These are phyloP conservation scores for Cataglyphis rosenhaueri DNA, from an alignment of 2,888 invertebrate species.

Conservation along the genomic window DNA sequence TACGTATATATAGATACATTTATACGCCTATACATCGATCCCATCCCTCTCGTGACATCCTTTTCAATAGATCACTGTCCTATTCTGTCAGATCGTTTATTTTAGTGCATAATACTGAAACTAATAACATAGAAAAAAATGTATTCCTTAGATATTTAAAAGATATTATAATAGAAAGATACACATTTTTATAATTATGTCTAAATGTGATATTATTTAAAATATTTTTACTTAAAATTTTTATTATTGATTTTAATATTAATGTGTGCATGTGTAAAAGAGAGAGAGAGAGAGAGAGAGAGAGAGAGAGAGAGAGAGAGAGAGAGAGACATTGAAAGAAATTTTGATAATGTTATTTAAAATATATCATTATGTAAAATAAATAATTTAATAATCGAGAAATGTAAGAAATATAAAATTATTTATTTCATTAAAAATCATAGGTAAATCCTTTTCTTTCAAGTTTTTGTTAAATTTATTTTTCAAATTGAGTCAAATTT, in stretches of 20 bases:
- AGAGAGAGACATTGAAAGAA: background rate
- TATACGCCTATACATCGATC: slow-evolving; percentile 10
- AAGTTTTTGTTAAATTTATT: background rate
- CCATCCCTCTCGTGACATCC: background rate
- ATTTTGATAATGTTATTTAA: background rate
- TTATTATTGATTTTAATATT: background rate
- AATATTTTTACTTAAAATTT: background rate
- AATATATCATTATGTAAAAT: background rate
- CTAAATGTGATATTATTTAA: background rate
- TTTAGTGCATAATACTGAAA: background rate
- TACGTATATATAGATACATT: slow-evolving; percentile 9
- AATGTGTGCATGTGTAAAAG: background rate
- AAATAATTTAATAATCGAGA: background rate
- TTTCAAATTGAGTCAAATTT: background rate
- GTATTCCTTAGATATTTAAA: background rate
- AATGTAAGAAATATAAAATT: background rate
- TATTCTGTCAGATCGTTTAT: background rate
- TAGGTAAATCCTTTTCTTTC: background rate
- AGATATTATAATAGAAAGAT: background rate
- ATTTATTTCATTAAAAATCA: background rate
- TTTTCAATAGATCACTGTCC: slow-evolving; percentile 34
- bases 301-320: too few relatives aligned
- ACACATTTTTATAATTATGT: background rate
- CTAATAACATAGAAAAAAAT: background rate
- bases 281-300: too few relatives aligned